Percentiles rank a stretch among this genome's conserved stretches.
phyloP scores from a whole-genome alignment of 2,888 invertebrate genomes.

The Antitype chi region DNA sequence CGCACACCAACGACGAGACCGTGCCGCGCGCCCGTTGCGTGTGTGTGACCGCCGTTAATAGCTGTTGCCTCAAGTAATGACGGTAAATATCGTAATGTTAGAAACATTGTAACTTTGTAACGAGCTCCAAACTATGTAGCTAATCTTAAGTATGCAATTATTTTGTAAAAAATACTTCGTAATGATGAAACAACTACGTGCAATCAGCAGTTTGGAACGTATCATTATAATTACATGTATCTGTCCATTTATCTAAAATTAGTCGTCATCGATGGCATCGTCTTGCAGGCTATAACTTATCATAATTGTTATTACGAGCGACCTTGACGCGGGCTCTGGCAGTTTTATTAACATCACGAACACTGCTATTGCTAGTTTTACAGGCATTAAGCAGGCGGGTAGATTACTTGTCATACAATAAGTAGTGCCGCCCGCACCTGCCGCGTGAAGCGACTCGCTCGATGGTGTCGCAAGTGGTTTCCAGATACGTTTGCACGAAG shows the following conservation, averaged over 20 bases:
- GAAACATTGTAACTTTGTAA: constrained; percentile 38
- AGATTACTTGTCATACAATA: not conserved
- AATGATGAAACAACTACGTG: constrained; percentile 48
- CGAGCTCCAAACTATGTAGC: constrained; percentile 45
- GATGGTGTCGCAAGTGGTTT: constrained; percentile 9
- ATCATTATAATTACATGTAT: constrained; percentile 46
- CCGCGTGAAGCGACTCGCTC: not conserved
- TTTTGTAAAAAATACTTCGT: constrained; percentile 38
- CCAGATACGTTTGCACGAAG: not conserved
- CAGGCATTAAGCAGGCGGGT: not conserved
- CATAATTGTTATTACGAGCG: constrained; percentile 16
- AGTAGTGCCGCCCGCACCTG: not conserved
- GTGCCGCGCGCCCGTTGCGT: not conserved
- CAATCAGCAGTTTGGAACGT: constrained; percentile 9
- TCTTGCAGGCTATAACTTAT: constrained; percentile 11
- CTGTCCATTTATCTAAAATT: constrained; percentile 36
- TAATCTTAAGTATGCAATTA: constrained; percentile 53
- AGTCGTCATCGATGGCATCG: constrained; percentile 16
- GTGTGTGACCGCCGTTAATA: constrained; percentile 12
- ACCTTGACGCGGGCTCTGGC: constrained; percentile 1
- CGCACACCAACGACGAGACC: not conserved
- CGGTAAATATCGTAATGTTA: constrained; percentile 32
- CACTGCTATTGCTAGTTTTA: not conserved
- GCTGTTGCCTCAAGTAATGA: constrained; percentile 42
- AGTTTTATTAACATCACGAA: constrained; percentile 2